Evolutionary conservation across 2,113 vertebrate genomes (phyloP).

Genomic region (Malaclemys terrapin): DNA sequence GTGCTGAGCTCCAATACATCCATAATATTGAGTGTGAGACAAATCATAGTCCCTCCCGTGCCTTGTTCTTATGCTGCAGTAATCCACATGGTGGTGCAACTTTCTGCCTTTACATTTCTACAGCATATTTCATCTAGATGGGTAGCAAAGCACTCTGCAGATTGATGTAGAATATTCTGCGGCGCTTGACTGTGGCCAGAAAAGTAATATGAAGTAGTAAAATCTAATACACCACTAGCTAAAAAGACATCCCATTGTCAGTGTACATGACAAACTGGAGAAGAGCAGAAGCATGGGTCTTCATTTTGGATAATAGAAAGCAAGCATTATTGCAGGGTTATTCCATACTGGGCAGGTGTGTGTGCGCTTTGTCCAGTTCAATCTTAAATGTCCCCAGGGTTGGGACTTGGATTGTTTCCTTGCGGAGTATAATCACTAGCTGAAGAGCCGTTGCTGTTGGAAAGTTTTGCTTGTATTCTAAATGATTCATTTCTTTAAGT

Average conservation of each 20-base stretch:
- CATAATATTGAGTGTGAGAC: neutral
- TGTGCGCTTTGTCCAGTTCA: neutral
- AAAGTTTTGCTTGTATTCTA: neutral
- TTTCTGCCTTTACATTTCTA: neutral
- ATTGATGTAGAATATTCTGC: neutral
- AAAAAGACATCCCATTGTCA: neutral
- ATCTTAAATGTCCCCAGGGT: neutral
- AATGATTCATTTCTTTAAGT: neutral
- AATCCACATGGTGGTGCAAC: neutral
- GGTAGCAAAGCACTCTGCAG: neutral
- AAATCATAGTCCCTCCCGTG: neutral
- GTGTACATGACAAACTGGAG: neutral
- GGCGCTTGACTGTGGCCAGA: neutral
- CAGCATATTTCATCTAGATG: neutral
- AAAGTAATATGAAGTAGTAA: neutral
- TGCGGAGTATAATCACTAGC: neutral
- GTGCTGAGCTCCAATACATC: neutral
- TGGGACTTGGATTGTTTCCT: neutral
- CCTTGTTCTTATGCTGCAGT: neutral
- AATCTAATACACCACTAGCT: neutral
- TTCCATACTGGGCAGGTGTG: neutral
- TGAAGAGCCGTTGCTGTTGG: neutral
- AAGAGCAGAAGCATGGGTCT: neutral
- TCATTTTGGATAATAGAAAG: neutral
- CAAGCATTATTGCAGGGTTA: neutral